Conservation (phyloP, 2,113 vertebrate genomes). For the Pantherophis guttatus region DNA sequence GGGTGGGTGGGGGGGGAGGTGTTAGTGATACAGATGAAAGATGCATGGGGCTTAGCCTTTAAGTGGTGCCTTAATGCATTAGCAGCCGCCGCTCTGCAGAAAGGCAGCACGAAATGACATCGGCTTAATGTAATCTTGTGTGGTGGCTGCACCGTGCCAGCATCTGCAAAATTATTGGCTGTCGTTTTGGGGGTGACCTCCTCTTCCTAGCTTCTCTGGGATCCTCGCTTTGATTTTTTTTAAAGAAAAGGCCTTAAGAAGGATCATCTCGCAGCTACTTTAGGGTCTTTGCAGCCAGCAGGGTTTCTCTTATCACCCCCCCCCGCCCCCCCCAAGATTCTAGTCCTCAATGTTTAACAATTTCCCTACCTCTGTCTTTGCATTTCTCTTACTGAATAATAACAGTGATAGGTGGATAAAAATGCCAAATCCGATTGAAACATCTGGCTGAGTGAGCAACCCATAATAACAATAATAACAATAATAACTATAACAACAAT, state of each 20-base stretch:
- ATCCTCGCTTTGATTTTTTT: neutral
- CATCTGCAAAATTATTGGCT: neutral
- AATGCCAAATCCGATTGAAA: neutral
- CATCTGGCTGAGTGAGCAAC: neutral
- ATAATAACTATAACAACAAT: no score
- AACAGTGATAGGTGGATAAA: neutral
- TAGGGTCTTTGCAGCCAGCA: neutral
- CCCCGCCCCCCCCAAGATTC: neutral
- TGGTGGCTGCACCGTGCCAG: conserved; percentile 14
- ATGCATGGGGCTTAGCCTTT: conserved; percentile 23
- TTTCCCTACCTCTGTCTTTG: neutral
- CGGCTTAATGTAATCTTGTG: conserved; percentile 11
- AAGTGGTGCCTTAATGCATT: conserved; percentile 41
- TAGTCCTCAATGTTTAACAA: neutral
- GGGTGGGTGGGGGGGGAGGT: neutral
- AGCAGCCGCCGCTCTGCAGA: neutral
- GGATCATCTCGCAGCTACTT: neutral
- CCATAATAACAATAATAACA: no score
- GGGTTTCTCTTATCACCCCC: neutral
- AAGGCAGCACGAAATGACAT: neutral
- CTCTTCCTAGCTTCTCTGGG: no score
- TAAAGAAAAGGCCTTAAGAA: no score
- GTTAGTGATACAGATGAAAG: neutral
- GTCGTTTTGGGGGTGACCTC: neutral
- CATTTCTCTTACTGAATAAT: neutral